phyloP scores from a whole-genome alignment of 2,888 invertebrate species.

The Zygogramma bicolorata region DNA sequence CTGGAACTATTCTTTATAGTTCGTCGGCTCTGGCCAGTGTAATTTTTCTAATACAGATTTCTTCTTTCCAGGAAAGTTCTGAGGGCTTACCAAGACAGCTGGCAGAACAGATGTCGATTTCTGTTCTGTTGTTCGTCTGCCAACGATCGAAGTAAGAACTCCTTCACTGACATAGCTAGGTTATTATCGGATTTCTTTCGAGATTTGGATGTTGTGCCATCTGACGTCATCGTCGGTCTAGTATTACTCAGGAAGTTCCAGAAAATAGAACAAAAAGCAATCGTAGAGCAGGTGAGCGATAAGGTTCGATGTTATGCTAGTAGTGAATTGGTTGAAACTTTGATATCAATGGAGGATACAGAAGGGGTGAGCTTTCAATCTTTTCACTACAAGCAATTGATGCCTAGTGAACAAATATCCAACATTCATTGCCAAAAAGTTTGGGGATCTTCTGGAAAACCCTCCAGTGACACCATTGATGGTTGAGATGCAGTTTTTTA shows the following conservation, averaged over 20 bases:
- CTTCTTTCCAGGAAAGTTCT: constrained; percentile 81
- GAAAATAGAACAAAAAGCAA: constrained; percentile 80
- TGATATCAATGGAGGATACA: too few relatives aligned
- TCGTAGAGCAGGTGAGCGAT: constrained; percentile 74
- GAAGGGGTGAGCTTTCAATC: too few relatives aligned
- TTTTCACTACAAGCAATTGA: too few relatives aligned
- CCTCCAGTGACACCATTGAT: too few relatives aligned
- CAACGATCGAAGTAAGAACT: constrained; percentile 83
- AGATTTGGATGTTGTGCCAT: constrained; percentile 88
- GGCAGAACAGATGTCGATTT: constrained; percentile 85
- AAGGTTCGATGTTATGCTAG: too few relatives aligned
- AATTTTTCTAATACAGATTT: too few relatives aligned
- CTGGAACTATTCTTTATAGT: too few relatives aligned
- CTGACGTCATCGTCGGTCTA: constrained; percentile 87
- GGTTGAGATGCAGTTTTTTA: too few relatives aligned
- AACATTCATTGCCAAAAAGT: too few relatives aligned
- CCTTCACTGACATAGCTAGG: constrained; percentile 86
- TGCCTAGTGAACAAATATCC: too few relatives aligned
- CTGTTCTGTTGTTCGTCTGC: constrained; percentile 86
- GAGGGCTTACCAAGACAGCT: constrained; percentile 87
- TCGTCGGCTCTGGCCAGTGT: neutral
- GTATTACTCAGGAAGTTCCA: constrained; percentile 84
- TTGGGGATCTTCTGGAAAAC: too few relatives aligned
- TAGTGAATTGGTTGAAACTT: too few relatives aligned
- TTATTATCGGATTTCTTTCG: constrained; percentile 88